These are phyloP conservation scores for Zootoca vivipara DNA, from an alignment of 2,113 vertebrate species.

Conservation along the genomic window DNA sequence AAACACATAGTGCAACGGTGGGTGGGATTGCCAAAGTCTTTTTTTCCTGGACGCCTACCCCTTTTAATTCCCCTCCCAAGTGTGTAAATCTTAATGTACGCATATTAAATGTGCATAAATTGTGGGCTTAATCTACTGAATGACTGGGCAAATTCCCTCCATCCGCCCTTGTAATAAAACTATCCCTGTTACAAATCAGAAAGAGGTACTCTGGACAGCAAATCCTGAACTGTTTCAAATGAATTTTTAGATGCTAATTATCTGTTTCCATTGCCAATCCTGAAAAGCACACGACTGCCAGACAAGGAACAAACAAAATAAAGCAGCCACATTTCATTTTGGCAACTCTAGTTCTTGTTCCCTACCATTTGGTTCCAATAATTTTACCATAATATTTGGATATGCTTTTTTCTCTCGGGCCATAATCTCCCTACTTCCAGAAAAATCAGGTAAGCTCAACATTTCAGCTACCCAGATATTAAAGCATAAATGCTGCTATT, in stretches of 20 bases:
- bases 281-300: background rate
- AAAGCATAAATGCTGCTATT: background rate
- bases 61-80: no score
- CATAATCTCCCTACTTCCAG: background rate
- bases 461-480: background rate
- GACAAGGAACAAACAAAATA: background rate
- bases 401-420: background rate
- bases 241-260: background rate
- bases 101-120: no score
- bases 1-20: no score
- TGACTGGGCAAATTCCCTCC: background rate
- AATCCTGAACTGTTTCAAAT: background rate
- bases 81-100: no score
- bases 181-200: background rate
- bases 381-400: background rate
- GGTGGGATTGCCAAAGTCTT: no score
- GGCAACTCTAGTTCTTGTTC: background rate
- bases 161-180: background rate
- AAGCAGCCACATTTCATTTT: background rate
- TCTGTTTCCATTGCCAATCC: background rate
- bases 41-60: no score
- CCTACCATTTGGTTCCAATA: background rate
- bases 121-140: background rate
- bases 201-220: background rate
- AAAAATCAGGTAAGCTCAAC: background rate